A percentile compares a stretch with the other conserved stretches of the same genome.
Conservation (phyloP, 2,888 invertebrate species). For the Hypselothyrea guttata region DNA sequence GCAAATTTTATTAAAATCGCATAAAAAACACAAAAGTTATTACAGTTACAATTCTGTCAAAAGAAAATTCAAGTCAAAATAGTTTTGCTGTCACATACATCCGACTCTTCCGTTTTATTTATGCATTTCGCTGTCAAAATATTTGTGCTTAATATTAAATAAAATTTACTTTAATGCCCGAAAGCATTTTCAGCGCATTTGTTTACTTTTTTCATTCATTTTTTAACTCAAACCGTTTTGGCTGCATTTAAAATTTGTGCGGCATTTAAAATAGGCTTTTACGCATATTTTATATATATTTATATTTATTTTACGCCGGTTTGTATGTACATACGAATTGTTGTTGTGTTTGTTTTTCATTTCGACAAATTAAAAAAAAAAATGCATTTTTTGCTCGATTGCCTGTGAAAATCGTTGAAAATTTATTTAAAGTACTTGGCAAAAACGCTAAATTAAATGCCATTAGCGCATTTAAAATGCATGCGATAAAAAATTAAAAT, state of each 20-base stretch:
- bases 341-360: constrained; percentile 24
- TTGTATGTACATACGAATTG: constrained; percentile 23
- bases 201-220: too few species aligned
- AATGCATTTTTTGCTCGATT: constrained; percentile 17
- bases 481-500: too few species aligned
- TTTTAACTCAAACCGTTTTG: constrained; percentile 1
- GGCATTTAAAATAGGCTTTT: constrained; percentile 62
- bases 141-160: constrained; percentile 75
- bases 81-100: not conserved
- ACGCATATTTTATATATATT: constrained; percentile 46
- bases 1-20: too few species aligned
- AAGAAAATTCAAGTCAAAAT: too few species aligned
- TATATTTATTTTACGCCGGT: constrained; percentile 49
- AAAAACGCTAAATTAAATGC: too few species aligned
- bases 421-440: too few species aligned
- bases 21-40: too few species aligned
- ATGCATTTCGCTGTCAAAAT: constrained; percentile 60
- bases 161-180: constrained; percentile 66
- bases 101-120: constrained; percentile 24
- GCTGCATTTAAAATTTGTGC: constrained; percentile 52
- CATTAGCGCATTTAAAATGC: too few species aligned
- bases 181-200: not conserved
- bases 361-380: constrained; percentile 6
- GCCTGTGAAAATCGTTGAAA: constrained; percentile 10
- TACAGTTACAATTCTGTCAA: too few species aligned